Evolutionary conservation across 2,888 invertebrate genomes (phyloP), one percentile per base, ranked within the genome.

Genomic region (Polyploca ridens): DNA sequence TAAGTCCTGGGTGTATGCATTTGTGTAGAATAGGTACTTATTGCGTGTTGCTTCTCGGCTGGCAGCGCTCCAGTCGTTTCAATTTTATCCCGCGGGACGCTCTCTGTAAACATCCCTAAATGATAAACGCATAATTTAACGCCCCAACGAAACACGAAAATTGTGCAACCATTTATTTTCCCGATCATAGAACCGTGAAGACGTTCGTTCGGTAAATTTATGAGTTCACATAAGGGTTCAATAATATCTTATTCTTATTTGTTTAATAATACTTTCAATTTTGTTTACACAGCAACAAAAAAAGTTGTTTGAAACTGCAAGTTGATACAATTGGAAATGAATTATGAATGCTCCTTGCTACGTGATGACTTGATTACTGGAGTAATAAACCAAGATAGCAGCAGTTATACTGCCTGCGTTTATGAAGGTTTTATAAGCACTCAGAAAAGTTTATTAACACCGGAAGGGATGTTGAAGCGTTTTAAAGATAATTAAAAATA

Each of bases 51-150:
- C 81, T 77, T 68, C 71, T 73, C 76, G 66, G 79, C 86, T 92
- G 92, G 93, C 92, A 89, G 67, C 69, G 86, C 84, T 94, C 93
- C 93, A 94, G 91, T 90, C 87, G 86, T 93, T 94, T 93, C 93
- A 93, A 93, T 93, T 92, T 90, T 85, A 90, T 86, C 87, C 87
- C 86, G 87, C 85, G 88, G 88, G 85, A 84, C 82, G 83, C 75
- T 83, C 81, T 85, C 86, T 88, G 92, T 91, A 91, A 93, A 93
- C 91, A 92, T 89, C 89, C 89, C 89, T 90, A 91, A 93, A 92
- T 92, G 91, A 91, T 93, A 90, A 92, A 93, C 90, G 89, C 88
- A 90, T 90, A 90, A 91, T 91, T 92, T 92, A 91, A 90, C 89
- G 89, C 90, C 86, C 82, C 86, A 83, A 76, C 78, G 86, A 85